Evolutionary conservation across 2,888 invertebrate genomes (phyloP).

Genomic region (Leucania comma): DNA sequence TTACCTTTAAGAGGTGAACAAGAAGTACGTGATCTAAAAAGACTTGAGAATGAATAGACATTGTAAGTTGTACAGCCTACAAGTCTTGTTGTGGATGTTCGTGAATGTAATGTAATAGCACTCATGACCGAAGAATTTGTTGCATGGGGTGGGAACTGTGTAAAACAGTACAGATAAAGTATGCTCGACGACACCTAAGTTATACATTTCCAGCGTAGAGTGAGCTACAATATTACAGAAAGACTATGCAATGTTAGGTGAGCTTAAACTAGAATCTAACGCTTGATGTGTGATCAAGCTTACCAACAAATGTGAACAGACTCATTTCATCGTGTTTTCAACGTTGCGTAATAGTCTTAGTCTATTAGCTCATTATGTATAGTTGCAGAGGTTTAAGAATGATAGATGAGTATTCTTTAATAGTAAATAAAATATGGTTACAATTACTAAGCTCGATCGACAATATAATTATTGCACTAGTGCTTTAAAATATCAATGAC

Average conservation of each 20-base stretch:
- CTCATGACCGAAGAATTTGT: constrained; percentile 23
- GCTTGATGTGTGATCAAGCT: background rate
- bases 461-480: background rate
- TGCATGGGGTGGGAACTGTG: constrained; percentile 5
- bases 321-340: background rate
- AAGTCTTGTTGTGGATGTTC: constrained; percentile 9
- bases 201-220: background rate
- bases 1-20: background rate
- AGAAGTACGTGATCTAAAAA: constrained; percentile 22
- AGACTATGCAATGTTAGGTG: background rate
- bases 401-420: too few relatives aligned
- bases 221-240: background rate
- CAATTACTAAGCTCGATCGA: background rate
- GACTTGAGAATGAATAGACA: constrained; percentile 17
- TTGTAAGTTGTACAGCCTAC: constrained; percentile 23
- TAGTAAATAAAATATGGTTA: background rate
- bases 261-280: background rate
- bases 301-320: background rate
- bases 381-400: background rate
- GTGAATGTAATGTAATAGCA: constrained; percentile 32
- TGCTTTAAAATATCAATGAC: background rate
- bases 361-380: background rate
- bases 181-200: background rate
- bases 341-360: background rate
- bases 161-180: background rate